A percentile compares a stretch with the other conserved stretches of the same genome.
These are phyloP conservation scores for Chrysaora quinquecirrha DNA, from an alignment of 30 jellyfish, hydroid and myxozoan species.

Conservation along the genomic window DNA sequence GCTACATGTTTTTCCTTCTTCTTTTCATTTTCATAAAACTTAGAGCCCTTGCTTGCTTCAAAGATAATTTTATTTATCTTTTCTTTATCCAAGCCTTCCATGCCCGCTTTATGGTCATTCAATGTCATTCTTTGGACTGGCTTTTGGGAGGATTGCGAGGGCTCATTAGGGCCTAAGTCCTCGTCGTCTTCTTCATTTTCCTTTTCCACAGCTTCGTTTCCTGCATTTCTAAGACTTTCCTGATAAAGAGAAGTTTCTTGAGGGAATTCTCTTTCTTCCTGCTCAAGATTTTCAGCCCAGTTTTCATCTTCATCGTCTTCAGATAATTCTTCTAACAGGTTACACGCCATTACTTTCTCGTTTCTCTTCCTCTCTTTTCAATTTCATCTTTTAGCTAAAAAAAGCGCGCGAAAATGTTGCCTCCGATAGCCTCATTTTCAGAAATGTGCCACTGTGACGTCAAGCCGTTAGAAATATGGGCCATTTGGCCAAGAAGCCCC, in stretches of 20 bases:
- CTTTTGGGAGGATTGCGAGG: slow-evolving; percentile 12
- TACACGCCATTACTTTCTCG: too few relatives aligned
- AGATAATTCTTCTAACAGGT: too few relatives aligned
- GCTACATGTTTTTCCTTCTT: slow-evolving; percentile 76
- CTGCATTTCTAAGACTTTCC: too few relatives aligned
- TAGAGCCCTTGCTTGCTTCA: slow-evolving; percentile 97
- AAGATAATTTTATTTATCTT: slow-evolving; percentile 76
- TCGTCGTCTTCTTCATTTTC: neutral
- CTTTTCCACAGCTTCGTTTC: neutral
- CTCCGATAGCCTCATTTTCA: too few relatives aligned
- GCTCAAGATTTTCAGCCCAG: neutral
- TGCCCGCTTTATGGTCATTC: slow-evolving; percentile 96
- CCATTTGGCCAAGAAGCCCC: too few relatives aligned
- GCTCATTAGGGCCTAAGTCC: neutral
- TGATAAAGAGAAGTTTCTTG: too few relatives aligned
- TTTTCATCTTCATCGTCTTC: neutral
- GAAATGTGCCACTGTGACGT: too few relatives aligned
- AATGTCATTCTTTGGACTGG: slow-evolving; percentile 77
- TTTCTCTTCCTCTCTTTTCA: too few relatives aligned
- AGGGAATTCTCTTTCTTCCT: neutral
- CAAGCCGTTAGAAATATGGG: too few relatives aligned
- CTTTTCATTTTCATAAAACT: slow-evolving; percentile 87
- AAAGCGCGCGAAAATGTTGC: too few relatives aligned
- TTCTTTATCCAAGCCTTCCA: slow-evolving; percentile 92
- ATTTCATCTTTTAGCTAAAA: too few relatives aligned